Evolutionary conservation across 2,797 vertebrate genomes (phyloP), one percentile per base, ranked within the genome.

Genomic region (Cossypha heuglini): DNA sequence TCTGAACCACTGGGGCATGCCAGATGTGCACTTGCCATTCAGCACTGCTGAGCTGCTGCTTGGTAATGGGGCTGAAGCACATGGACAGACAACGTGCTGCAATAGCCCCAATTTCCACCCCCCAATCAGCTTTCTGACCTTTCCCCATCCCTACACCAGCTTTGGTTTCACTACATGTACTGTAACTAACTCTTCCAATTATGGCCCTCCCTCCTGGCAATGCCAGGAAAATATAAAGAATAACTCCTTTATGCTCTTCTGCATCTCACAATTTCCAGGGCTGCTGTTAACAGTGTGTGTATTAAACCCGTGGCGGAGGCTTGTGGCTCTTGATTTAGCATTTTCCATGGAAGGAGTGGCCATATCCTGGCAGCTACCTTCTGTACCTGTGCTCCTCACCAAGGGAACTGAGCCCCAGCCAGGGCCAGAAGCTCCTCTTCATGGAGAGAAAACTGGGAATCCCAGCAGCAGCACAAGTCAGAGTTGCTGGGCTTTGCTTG

Each of bases 381-480:
- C 45, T 18, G 29, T 24, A 72, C 5, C 54, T 38, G 5, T 0
- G 0, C 22, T 62, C 15, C 11, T 12, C 29, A 63, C 2, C 5
- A 33, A 43, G n/a, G 19, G 16, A 81, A 28, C 14, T 19, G 42
- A 76, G 29, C 22, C 35, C 80, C 64, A 64, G n/a, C n/a, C 46
- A 85, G 26, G 22, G 15, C 15, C 40, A 9, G 48, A 49, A 86
- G 22, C 46, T 73, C 42, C 22, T 74, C 33, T 26, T 38, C 21
- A 8, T 4, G 33, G 18, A 73, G 4, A 52, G 2, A 58, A 82
- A 69, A 37, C 5, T 18, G 5, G 22, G 40, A 86, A 14, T 9
- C 13, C 10, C 2, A 5, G 14, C 16, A 38, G 18, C 31, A 71
- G 37, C 29, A 35, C 16, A 38, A 31, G 33, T 1, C 9, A 10